Evolutionary conservation across 1,140 invertebrate genomes (phyloP).

Genomic region (Colletes gigas): DNA sequence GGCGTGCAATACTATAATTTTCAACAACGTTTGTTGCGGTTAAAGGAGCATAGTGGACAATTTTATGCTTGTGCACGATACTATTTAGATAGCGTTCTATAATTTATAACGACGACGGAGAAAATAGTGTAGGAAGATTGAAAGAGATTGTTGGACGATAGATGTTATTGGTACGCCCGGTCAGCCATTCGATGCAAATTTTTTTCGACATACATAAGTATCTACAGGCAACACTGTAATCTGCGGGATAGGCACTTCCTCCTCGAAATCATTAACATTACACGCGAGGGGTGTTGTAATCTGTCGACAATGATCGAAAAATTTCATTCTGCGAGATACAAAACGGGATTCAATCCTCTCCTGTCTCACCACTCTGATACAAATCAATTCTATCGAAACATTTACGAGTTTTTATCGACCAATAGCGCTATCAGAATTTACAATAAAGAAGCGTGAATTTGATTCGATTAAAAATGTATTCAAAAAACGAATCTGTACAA

Average conservation of each 20-base stretch:
- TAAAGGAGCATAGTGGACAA: neutral
- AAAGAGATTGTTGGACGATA: conserved; percentile 27
- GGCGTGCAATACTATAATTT: neutral
- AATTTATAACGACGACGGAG: conserved; percentile 23
- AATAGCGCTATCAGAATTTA: no score
- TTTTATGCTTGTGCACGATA: neutral
- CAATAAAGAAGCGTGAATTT: no score
- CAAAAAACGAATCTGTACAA: no score
- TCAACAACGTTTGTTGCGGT: no score
- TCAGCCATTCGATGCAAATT: conserved; percentile 30
- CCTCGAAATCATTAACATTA: conserved; percentile 27
- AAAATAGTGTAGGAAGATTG: conserved; percentile 35
- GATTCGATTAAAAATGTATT: no score
- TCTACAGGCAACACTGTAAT: conserved; percentile 21
- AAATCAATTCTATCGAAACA: no score
- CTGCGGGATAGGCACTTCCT: conserved; percentile 16
- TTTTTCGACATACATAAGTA: conserved; percentile 23
- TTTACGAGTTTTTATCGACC: no score
- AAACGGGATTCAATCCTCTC: neutral
- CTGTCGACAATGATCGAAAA: neutral
- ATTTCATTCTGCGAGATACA: no score
- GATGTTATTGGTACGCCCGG: conserved; percentile 21
- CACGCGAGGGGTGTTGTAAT: neutral
- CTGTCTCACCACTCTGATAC: no score
- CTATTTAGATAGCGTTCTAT: conserved; percentile 31